These are phyloP conservation scores for Aleiodes sp. DNA, from an alignment of 1,140 invertebrate genomes.

Conservation along the genomic window DNA sequence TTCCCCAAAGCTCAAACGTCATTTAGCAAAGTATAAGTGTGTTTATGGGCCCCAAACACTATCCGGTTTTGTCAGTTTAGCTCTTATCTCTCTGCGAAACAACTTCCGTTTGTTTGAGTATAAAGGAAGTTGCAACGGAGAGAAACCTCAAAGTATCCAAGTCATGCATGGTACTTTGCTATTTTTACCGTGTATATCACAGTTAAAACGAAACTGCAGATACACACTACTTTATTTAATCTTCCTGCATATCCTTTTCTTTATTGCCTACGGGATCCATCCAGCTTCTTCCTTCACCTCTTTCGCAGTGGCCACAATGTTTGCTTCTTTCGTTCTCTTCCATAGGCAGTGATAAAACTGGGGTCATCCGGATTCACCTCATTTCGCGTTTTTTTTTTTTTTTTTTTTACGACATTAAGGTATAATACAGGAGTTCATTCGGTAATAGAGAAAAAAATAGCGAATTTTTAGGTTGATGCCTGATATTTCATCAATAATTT, in stretches of 20 bases:
- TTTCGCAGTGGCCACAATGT: too few species aligned
- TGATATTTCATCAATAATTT: too few species aligned
- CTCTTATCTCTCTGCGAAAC: conserved; percentile 17
- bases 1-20: not conserved
- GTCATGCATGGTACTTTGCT: not conserved
- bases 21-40: conserved; percentile 13
- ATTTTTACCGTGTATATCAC: not conserved
- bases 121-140: not conserved
- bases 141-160: not conserved
- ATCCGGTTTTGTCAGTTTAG: not conserved
- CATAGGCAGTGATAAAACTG: not conserved
- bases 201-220: not conserved
- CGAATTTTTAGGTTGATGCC: too few species aligned
- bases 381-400: not conserved
- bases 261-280: conserved; percentile 19
- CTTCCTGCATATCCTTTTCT: conserved; percentile 22
- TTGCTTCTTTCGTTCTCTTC: not conserved
- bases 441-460: too few species aligned
- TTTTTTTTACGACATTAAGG: not conserved
- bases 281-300: not conserved
- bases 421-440: not conserved
- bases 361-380: not conserved
- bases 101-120: not conserved
- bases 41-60: conserved; percentile 18
- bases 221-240: conserved; percentile 19